Evolutionary conservation across 2,113 vertebrate genomes (phyloP).

Genomic region (Python bivittatus): DNA sequence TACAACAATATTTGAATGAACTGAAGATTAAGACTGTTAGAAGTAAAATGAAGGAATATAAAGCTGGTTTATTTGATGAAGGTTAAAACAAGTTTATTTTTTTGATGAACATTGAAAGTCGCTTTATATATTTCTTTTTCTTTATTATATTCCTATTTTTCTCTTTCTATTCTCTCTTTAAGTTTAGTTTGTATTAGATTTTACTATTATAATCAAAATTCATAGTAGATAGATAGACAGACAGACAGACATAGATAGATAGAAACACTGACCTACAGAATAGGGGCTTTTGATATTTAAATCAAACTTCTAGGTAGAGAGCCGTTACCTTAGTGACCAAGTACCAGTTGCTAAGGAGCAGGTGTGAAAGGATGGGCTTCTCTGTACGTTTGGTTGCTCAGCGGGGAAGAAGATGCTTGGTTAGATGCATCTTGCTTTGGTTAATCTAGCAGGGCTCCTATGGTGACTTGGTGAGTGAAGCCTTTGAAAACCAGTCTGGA

Average conservation of each 20-base stretch:
- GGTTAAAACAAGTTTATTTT: too few relatives aligned
- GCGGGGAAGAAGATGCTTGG: background rate
- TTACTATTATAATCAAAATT: too few relatives aligned
- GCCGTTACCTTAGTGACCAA: background rate
- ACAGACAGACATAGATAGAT: too few relatives aligned
- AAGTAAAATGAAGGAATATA: too few relatives aligned
- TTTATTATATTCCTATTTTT: background rate
- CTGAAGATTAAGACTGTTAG: too few relatives aligned
- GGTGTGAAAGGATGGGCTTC: background rate
- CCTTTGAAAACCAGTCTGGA: background rate
- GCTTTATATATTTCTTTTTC: too few relatives aligned
- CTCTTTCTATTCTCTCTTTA: background rate
- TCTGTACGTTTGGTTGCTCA: background rate
- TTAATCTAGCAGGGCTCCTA: background rate
- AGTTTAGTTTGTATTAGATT: background rate
- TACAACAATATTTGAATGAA: too few relatives aligned
- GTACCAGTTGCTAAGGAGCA: background rate
- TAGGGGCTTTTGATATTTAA: too few relatives aligned
- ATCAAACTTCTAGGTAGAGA: background rate
- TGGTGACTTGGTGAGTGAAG: background rate
- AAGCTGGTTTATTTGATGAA: too few relatives aligned
- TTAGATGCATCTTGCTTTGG: background rate
- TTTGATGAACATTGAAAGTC: too few relatives aligned
- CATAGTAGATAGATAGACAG: too few relatives aligned
- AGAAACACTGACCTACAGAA: too few relatives aligned